A percentile compares a stretch with the other conserved stretches of the same genome.
Conservation (phyloP, 2,888 invertebrate genomes). For the Tyria jacobaeae region DNA sequence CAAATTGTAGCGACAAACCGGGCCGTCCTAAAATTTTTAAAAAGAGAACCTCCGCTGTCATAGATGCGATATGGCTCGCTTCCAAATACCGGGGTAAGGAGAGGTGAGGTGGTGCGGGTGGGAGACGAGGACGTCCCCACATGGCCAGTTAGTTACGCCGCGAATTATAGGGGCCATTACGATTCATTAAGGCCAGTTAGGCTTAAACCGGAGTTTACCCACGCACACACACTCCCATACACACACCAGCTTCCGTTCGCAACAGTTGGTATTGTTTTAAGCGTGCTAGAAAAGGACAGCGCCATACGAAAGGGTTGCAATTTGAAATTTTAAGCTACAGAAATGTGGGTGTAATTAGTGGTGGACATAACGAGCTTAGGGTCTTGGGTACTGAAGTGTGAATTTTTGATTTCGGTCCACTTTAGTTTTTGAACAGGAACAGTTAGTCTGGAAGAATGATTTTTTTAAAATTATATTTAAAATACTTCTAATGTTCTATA, state of each 20-base stretch:
- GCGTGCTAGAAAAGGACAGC: slow-evolving; percentile 64
- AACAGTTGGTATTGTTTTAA: slow-evolving; percentile 77
- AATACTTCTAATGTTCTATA: no score
- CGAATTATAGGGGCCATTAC: slow-evolving; percentile 88
- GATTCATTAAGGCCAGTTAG: slow-evolving; percentile 88
- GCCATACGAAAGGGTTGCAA: slow-evolving; percentile 62
- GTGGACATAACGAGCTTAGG: slow-evolving; percentile 76
- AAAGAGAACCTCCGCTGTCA: slow-evolving; percentile 83
- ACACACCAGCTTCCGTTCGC: slow-evolving; percentile 62
- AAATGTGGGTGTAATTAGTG: slow-evolving; percentile 81
- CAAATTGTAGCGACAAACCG: slow-evolving; percentile 74
- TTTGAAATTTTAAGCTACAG: slow-evolving; percentile 78
- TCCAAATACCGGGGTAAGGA: slow-evolving; percentile 70
- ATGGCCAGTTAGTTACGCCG: slow-evolving; percentile 87
- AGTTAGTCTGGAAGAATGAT: slow-evolving; percentile 1
- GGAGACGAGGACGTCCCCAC: slow-evolving; percentile 69
- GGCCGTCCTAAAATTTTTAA: slow-evolving; percentile 79
- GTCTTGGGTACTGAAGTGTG: slow-evolving; percentile 71
- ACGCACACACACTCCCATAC: slow-evolving; percentile 70
- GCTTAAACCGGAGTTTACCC: slow-evolving; percentile 87
- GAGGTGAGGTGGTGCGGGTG: slow-evolving; percentile 52
- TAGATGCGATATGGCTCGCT: slow-evolving; percentile 83
- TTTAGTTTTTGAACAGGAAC: slow-evolving; percentile 23
- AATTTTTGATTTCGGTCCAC: slow-evolving; percentile 65
- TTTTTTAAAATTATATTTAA: no score